Percentiles rank a stretch among this genome's conserved stretches.
phyloP scores from a whole-genome alignment of 2,113 vertebrate species.

The Telmatochromis bifrenatus region DNA sequence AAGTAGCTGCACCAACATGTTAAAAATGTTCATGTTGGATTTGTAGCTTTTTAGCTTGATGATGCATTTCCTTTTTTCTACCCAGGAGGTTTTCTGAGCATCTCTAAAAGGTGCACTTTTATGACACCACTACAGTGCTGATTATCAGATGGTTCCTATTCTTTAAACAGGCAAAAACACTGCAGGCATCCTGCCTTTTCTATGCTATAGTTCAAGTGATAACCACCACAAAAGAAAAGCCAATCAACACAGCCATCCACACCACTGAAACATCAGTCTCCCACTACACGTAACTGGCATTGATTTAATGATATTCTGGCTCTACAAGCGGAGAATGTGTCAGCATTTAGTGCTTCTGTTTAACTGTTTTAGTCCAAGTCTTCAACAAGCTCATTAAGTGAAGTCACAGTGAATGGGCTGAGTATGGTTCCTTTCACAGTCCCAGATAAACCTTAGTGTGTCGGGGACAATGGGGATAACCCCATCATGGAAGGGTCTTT shows the following conservation, averaged over 20 bases:
- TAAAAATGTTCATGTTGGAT: background rate
- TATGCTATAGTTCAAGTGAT: background rate
- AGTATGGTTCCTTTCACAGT: slow-evolving; percentile 46
- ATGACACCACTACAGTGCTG: background rate
- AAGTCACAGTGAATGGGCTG: slow-evolving; percentile 34
- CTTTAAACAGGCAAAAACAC: background rate
- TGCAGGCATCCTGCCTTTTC: background rate
- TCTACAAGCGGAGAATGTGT: slow-evolving; percentile 12
- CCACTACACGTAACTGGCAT: slow-evolving; percentile 10
- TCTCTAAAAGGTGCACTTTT: background rate
- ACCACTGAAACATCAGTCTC: background rate
- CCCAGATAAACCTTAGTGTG: slow-evolving; percentile 51
- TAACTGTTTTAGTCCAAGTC: slow-evolving; percentile 39
- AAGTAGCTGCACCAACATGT: background rate
- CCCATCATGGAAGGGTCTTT: slow-evolving; percentile 36
- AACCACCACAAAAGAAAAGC: background rate
- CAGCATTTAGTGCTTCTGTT: slow-evolving; percentile 40
- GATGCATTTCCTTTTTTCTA: background rate
- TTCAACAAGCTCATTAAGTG: slow-evolving; percentile 63
- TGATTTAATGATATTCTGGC: slow-evolving; percentile 40
- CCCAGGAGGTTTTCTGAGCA: background rate
- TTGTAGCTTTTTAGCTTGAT: background rate
- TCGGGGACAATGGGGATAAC: slow-evolving; percentile 45
- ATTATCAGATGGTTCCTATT: background rate
- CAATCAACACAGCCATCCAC: background rate